Evolutionary conservation across 2,113 vertebrate genomes (phyloP).

Genomic region (Lagopus muta): DNA sequence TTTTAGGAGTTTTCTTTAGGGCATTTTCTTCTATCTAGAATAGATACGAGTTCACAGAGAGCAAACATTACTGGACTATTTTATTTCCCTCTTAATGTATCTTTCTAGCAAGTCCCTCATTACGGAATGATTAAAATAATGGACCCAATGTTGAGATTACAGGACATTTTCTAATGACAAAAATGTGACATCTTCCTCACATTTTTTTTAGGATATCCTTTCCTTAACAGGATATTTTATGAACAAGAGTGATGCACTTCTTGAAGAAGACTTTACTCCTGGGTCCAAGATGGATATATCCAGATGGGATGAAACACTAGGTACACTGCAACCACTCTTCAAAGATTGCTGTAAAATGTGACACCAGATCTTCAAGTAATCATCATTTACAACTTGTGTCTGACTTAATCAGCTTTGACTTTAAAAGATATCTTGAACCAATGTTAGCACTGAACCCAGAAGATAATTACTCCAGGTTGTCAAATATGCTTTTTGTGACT

Average conservation of each 20-base stretch:
- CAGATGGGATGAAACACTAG: background rate
- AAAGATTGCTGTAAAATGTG: background rate
- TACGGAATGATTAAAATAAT: background rate
- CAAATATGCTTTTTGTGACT: background rate
- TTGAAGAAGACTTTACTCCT: background rate
- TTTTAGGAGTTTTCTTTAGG: conserved; percentile 41
- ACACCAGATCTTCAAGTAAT: background rate
- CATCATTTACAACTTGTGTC: background rate
- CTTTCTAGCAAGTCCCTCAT: background rate
- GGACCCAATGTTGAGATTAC: background rate
- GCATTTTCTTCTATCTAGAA: conserved; percentile 27
- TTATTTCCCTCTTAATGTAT: background rate
- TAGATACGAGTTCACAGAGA: conserved; percentile 19
- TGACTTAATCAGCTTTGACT: background rate
- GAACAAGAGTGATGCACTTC: background rate
- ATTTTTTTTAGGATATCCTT: background rate
- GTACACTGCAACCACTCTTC: background rate
- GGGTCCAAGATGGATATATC: background rate
- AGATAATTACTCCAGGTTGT: background rate
- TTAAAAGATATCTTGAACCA: background rate
- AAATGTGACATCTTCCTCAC: background rate
- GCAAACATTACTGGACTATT: background rate
- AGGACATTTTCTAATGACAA: background rate
- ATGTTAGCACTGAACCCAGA: background rate
- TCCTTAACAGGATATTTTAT: background rate